These are phyloP conservation scores for Agrotis puta DNA, from an alignment of 2,888 invertebrate species.

Conservation along the genomic window DNA sequence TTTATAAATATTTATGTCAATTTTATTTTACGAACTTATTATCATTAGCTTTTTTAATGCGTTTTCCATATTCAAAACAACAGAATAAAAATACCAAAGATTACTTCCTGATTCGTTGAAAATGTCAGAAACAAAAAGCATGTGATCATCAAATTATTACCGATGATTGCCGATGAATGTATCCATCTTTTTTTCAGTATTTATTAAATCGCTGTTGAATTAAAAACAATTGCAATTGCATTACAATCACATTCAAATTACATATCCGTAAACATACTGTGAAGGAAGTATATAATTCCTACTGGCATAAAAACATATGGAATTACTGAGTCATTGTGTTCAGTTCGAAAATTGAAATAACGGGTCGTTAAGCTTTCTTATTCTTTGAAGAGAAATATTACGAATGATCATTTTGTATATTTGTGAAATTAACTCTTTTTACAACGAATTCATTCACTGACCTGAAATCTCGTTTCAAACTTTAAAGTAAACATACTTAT, in stretches of 20 bases:
- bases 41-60: background rate
- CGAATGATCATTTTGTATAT: conserved; percentile 52
- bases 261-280: conserved; percentile 41
- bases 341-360: conserved; percentile 59
- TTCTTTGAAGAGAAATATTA: conserved; percentile 54
- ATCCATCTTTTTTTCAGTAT: conserved; percentile 18
- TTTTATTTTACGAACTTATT: background rate
- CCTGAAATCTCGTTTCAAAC: conserved; percentile 24
- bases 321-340: conserved; percentile 41
- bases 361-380: conserved; percentile 50
- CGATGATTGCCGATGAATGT: conserved; percentile 8
- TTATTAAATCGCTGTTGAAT: conserved; percentile 11
- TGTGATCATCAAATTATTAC: conserved; percentile 19
- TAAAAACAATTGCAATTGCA: conserved; percentile 22
- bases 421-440: conserved; percentile 55
- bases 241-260: conserved; percentile 52
- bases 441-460: conserved; percentile 34
- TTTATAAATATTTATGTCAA: background rate
- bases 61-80: background rate
- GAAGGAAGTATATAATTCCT: conserved; percentile 52
- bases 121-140: conserved; percentile 17
- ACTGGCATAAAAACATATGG: conserved; percentile 53
- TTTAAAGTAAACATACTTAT: conserved; percentile 1
- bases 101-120: conserved; percentile 7
- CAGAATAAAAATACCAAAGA: conserved; percentile 13